A percentile compares a stretch with the other conserved stretches of the same genome.
Conservation (phyloP, 2,888 invertebrate genomes). For the Cerastis leucographa region DNA sequence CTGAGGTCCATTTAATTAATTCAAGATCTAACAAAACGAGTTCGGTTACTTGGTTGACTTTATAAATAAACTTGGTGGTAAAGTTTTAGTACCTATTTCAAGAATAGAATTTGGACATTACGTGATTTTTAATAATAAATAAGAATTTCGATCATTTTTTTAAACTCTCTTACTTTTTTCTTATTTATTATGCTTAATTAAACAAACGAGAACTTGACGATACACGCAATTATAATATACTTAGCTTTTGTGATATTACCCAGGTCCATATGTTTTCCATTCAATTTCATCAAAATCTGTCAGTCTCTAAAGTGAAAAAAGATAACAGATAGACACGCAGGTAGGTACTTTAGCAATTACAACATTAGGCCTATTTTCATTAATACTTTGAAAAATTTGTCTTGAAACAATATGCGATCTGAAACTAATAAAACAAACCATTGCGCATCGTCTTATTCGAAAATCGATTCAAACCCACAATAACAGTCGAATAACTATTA, state of each 20-base stretch:
- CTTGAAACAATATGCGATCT: neutral
- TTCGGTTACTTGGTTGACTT: conserved; percentile 19
- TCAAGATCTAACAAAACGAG: conserved; percentile 29
- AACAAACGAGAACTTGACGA: neutral
- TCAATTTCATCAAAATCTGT: neutral
- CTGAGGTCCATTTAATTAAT: conserved; percentile 36
- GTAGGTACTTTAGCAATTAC: neutral
- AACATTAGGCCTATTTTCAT: neutral
- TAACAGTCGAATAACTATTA: conserved; percentile 46
- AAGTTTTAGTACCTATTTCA: conserved; percentile 4
- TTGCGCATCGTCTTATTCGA: conserved; percentile 15
- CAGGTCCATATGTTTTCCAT: neutral
- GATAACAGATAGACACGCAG: neutral
- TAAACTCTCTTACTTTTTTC: neutral
- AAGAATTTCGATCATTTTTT: neutral
- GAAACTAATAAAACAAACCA: conserved; percentile 40
- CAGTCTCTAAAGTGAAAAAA: neutral
- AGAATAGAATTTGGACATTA: neutral
- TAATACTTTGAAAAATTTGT: neutral
- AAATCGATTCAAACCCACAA: conserved; percentile 33
- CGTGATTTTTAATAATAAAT: neutral
- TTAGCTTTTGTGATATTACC: neutral
- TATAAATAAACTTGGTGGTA: conserved; percentile 7
- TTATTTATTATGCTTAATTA: neutral
- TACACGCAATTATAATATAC: neutral